These are phyloP conservation scores for Heliothis subflexa DNA, from an alignment of 1,140 invertebrate genomes.

Conservation along the genomic window DNA sequence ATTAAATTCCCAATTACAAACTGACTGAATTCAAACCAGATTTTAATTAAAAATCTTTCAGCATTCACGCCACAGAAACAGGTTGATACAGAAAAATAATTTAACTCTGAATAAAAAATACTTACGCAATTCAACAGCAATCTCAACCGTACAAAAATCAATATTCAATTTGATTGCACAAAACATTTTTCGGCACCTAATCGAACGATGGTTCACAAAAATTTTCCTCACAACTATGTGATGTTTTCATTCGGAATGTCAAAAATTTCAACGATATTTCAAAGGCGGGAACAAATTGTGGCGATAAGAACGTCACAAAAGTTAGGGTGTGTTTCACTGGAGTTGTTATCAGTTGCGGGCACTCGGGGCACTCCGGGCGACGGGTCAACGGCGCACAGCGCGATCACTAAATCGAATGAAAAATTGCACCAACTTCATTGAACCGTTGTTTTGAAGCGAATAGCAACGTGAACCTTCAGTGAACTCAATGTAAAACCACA, in stretches of 20 bases:
- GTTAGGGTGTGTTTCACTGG: conserved; percentile 74
- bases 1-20: background rate
- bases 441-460: conserved; percentile 11
- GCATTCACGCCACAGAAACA: background rate
- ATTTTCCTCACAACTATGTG: background rate
- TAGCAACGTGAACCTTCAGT: background rate
- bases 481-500: background rate
- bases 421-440: conserved; percentile 35
- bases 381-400: background rate
- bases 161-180: conserved; percentile 15
- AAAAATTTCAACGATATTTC: conserved; percentile 80
- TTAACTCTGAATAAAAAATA: background rate
- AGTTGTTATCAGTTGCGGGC: conserved; percentile 77
- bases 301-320: conserved; percentile 72
- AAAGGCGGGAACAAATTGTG: conserved; percentile 67
- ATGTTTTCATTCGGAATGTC: conserved; percentile 61
- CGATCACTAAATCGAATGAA: conserved; percentile 36
- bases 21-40: background rate
- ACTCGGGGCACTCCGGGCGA: conserved; percentile 12
- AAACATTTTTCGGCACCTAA: conserved; percentile 9
- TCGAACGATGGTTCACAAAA: conserved; percentile 6
- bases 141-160: conserved; percentile 2
- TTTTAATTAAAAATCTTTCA: background rate
- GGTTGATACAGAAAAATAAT: background rate
- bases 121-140: background rate